phyloP scores from a whole-genome alignment of 1,140 invertebrate genomes.

The Chrysomallon squamiferum region DNA sequence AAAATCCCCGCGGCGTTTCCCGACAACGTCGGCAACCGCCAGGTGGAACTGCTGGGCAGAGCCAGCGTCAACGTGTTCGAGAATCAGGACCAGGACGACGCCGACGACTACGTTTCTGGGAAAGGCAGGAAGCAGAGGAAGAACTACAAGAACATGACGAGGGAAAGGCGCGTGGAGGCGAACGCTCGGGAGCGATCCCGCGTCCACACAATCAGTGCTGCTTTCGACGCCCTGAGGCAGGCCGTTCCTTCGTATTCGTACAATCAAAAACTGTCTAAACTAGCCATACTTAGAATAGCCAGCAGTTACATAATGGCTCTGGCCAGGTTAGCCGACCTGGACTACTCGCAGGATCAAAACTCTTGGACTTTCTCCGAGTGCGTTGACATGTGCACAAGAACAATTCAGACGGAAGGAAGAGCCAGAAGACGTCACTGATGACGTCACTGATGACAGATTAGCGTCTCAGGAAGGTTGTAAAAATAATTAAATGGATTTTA shows the following conservation, averaged over 20 bases:
- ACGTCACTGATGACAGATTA: background rate
- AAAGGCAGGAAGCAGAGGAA: conserved; percentile 69
- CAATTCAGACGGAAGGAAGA: conserved; percentile 91
- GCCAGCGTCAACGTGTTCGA: conserved; percentile 6
- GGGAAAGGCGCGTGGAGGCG: conserved; percentile 88
- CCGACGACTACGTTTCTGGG: conserved; percentile 36
- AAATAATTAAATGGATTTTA: too few relatives aligned
- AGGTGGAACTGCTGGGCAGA: conserved; percentile 15
- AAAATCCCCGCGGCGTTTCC: conserved; percentile 17
- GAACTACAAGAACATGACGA: conserved; percentile 95
- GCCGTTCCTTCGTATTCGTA: conserved; percentile 89
- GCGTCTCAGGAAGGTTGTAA: too few relatives aligned
- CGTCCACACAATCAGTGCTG: conserved; percentile 93
- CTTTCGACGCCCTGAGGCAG: conserved; percentile 85
- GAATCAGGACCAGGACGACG: conserved; percentile 29
- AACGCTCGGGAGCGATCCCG: conserved; percentile 90
- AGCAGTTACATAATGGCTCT: conserved; percentile 82
- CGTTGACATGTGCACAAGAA: conserved; percentile 83
- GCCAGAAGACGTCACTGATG: conserved; percentile 68
- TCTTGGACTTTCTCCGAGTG: conserved; percentile 73
- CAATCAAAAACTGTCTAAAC: conserved; percentile 90
- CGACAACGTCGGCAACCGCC: conserved; percentile 10
- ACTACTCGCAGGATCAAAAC: conserved; percentile 47
- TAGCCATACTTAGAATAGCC: conserved; percentile 89
- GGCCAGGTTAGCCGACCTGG: conserved; percentile 71